phyloP scores from a whole-genome alignment of 2,113 vertebrate species.

The Craseonycteris thonglongyai region DNA sequence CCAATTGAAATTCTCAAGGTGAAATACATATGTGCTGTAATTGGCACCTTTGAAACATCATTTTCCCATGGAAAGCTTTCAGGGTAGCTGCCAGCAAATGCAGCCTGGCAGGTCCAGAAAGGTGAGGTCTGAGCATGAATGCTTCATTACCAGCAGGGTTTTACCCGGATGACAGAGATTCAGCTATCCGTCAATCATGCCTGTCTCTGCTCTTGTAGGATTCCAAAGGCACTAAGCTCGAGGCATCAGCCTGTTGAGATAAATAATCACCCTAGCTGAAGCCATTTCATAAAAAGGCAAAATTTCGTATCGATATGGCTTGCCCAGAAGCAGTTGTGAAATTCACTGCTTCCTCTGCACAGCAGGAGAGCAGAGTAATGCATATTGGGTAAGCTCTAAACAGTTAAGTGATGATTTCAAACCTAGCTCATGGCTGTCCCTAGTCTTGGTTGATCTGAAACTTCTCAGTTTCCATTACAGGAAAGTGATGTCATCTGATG shows the following conservation, averaged over 20 bases:
- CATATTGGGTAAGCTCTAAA: not conserved
- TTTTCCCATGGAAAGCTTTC: constrained; percentile 58
- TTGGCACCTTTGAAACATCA: constrained; percentile 55
- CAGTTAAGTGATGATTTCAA: not conserved
- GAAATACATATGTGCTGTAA: constrained; percentile 24
- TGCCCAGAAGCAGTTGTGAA: constrained; percentile 1
- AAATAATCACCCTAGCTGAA: constrained; percentile 75
- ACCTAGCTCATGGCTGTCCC: not conserved
- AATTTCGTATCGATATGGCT: constrained; percentile 54
- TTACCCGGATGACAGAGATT: constrained; percentile 56
- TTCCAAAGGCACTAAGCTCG: constrained; percentile 63
- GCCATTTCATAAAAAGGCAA: constrained; percentile 50
- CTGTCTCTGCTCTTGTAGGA: constrained; percentile 49
- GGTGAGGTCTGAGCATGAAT: constrained; percentile 54
- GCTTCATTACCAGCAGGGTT: constrained; percentile 62
- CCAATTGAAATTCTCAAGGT: constrained; percentile 64
- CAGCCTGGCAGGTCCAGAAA: constrained; percentile 47
- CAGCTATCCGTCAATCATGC: constrained; percentile 61
- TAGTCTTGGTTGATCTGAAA: not conserved
- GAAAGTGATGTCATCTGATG: not conserved
- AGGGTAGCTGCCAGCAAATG: constrained; percentile 49
- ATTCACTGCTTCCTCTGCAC: not conserved
- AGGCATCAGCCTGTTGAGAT: constrained; percentile 64
- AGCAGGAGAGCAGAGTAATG: not conserved
- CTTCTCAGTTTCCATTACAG: not conserved